Conservation (phyloP, 2,113 vertebrate species). For the Tachycineta bicolor region DNA sequence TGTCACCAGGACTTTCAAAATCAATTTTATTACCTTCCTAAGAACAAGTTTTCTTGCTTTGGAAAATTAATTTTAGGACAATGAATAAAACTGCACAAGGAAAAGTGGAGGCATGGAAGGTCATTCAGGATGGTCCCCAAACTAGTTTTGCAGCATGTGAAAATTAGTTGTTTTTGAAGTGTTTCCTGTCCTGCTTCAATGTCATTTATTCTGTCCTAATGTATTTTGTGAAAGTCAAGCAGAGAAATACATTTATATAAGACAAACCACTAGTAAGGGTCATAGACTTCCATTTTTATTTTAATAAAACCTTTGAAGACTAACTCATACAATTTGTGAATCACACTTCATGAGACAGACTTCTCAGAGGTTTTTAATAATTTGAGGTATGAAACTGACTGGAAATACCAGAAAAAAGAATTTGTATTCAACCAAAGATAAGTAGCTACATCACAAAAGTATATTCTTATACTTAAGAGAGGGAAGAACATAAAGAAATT, state of each 20-base stretch:
- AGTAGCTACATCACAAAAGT: not conserved
- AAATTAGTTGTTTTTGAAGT: not conserved
- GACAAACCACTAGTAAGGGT: not conserved
- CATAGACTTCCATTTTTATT: not conserved
- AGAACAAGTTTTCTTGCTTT: fast-evolving
- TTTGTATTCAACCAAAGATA: not conserved
- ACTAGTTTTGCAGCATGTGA: not conserved
- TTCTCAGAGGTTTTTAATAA: slow-evolving; percentile 6
- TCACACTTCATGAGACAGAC: not conserved
- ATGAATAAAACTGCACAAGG: not conserved
- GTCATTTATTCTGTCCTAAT: not conserved
- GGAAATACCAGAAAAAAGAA: not conserved
- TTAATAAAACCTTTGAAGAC: not conserved
- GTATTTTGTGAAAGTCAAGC: not conserved
- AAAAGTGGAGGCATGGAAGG: not conserved
- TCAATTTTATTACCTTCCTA: not conserved
- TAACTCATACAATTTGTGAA: not conserved
- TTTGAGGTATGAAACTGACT: not conserved
- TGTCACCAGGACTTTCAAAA: not conserved
- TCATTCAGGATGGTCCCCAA: not conserved
- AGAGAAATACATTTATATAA: not conserved
- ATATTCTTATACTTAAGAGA: not conserved
- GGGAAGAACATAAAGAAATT: not conserved
- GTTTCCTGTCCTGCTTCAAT: not conserved
- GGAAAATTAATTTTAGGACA: not conserved